phyloP scores from a whole-genome alignment of 1,140 invertebrate species.

The Apis florea region DNA sequence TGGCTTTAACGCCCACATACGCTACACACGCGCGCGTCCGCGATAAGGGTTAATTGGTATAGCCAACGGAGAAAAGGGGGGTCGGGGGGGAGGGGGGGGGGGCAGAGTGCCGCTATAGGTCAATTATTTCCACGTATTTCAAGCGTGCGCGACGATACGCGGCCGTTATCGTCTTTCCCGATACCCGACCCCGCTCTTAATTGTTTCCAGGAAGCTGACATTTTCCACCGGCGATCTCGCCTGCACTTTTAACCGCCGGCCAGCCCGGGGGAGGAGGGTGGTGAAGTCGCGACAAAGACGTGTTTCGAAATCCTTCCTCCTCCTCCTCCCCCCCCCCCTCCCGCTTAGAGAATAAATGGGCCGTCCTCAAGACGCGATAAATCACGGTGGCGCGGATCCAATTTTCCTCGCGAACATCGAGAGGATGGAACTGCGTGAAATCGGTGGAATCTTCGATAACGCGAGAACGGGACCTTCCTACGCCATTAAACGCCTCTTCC shows the following conservation, averaged over 20 bases:
- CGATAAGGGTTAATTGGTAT: constrained; percentile 71
- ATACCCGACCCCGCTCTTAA: constrained; percentile 52
- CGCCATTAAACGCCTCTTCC: neutral
- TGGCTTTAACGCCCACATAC: constrained; percentile 62
- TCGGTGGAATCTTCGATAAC: constrained; percentile 23
- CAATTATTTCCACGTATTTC: constrained; percentile 72
- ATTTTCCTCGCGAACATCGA: constrained; percentile 21
- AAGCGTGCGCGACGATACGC: constrained; percentile 49
- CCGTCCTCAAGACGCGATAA: constrained; percentile 9
- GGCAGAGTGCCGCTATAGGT: constrained; percentile 52
- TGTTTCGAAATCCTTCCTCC: constrained; percentile 13
- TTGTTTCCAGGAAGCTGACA: constrained; percentile 54
- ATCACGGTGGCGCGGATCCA: constrained; percentile 9
- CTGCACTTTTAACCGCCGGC: neutral
- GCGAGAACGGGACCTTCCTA: constrained; percentile 14
- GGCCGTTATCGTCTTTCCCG: constrained; percentile 61
- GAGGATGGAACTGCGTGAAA: neutral
- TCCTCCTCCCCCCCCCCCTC: too few relatives aligned
- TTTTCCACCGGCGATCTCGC: neutral
- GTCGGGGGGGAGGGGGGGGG: neutral
- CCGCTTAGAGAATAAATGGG: constrained; percentile 19
- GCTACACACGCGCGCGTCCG: constrained; percentile 49
- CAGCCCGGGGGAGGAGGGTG: too few relatives aligned
- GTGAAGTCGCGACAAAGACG: neutral
- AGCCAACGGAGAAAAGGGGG: neutral